phyloP scores from a whole-genome alignment of 1,140 invertebrate genomes.

The Aporrectodea caliginosa region DNA sequence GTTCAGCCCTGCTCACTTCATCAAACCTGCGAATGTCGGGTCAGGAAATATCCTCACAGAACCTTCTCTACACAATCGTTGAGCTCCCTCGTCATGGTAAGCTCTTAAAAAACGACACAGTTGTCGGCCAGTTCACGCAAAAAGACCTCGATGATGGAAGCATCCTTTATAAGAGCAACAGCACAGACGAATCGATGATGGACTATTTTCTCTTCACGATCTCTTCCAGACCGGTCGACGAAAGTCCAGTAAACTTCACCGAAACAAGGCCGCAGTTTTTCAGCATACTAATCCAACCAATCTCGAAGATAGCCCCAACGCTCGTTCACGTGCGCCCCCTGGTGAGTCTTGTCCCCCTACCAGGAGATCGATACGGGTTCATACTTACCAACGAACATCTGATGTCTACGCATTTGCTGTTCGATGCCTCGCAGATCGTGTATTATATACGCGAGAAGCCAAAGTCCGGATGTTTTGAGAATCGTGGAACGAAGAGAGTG shows the following conservation, averaged over 20 bases:
- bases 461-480: conserved; percentile 47
- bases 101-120: conserved; percentile 43
- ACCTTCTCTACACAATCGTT: conserved; percentile 50
- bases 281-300: conserved; percentile 45
- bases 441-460: conserved; percentile 46
- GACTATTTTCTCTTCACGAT: conserved; percentile 52
- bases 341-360: neutral
- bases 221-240: conserved; percentile 41
- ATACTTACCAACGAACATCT: conserved; percentile 44
- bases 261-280: conserved; percentile 40
- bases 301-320: neutral
- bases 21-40: conserved; percentile 51
- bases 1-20: conserved; percentile 43
- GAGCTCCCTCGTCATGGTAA: conserved; percentile 52
- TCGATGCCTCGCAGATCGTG: conserved; percentile 42
- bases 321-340: neutral
- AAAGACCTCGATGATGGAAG: conserved; percentile 46
- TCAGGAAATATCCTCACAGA: conserved; percentile 51
- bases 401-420: conserved; percentile 40
- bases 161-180: conserved; percentile 47
- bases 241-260: conserved; percentile 31
- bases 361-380: conserved; percentile 37
- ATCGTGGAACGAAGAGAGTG: conserved; percentile 39
- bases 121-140: conserved; percentile 45
- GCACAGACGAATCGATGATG: conserved; percentile 39